These are phyloP conservation scores for Mercenaria mercenaria DNA, from an alignment of 1,140 invertebrate species.

Conservation along the genomic window DNA sequence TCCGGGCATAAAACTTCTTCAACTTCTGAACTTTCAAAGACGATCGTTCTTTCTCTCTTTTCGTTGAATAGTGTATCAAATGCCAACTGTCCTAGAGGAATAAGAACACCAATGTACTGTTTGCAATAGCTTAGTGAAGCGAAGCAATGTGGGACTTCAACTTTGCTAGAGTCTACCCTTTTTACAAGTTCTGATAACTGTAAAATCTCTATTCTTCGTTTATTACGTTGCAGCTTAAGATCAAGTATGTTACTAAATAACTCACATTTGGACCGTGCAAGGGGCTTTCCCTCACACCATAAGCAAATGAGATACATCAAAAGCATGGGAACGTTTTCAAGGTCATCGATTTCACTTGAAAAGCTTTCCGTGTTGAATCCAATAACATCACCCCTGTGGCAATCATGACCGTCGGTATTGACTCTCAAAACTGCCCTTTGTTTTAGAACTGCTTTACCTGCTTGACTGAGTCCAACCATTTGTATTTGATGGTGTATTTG, in stretches of 20 bases:
- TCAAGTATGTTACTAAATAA: not conserved
- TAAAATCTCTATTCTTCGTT: not conserved
- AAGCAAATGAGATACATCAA: constrained; percentile 22
- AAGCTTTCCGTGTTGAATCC: not conserved
- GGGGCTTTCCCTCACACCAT: not conserved
- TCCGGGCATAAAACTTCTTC: not conserved
- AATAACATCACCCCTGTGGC: too few relatives aligned
- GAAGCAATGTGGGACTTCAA: not conserved
- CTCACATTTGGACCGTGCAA: not conserved
- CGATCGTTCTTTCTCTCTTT: not conserved
- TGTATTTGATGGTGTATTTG: constrained; percentile 1
- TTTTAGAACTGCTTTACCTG: not conserved
- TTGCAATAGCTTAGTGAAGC: not conserved
- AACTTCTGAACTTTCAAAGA: not conserved
- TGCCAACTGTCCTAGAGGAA: not conserved
- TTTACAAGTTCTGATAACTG: not conserved
- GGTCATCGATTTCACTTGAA: not conserved
- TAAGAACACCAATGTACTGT: not conserved
- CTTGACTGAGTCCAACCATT: not conserved
- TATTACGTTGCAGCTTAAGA: not conserved
- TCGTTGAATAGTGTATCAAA: not conserved
- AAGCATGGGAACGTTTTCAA: not conserved
- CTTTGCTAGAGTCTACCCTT: not conserved
- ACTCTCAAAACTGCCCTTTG: not conserved
- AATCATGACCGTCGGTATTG: not conserved